Percentiles rank a stretch among this genome's conserved stretches.
phyloP scores from a whole-genome alignment of 2,797 vertebrate genomes.

The Basileuterus tristriatus region DNA sequence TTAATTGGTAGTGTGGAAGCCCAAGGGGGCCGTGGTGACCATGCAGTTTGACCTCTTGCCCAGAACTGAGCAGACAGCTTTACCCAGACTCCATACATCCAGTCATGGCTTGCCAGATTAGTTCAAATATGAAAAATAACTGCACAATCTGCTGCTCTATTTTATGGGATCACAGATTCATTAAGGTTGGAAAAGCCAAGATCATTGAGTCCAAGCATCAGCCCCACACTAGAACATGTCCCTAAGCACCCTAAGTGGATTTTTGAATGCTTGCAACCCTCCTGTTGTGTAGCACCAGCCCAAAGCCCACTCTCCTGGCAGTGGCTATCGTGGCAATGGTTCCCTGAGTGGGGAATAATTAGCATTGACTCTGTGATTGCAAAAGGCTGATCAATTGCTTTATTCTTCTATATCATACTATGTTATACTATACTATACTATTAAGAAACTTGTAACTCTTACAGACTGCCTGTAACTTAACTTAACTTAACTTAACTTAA shows the following conservation, averaged over 20 bases:
- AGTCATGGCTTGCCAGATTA: neutral
- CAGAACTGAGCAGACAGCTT: neutral
- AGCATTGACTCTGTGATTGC: neutral
- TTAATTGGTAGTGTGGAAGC: constrained; percentile 33
- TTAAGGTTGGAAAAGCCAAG: neutral
- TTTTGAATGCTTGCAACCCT: neutral
- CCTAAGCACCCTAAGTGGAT: neutral
- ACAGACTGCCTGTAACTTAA: neutral
- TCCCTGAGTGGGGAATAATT: neutral
- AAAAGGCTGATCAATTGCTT: neutral
- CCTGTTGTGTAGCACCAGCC: neutral
- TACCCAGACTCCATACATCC: neutral
- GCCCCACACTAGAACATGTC: neutral
- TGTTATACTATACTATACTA: neutral
- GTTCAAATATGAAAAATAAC: neutral
- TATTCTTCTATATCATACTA: neutral
- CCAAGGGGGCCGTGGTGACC: neutral
- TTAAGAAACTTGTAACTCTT: neutral
- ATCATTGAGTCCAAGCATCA: neutral
- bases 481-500: too few species aligned
- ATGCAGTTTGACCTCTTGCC: neutral
- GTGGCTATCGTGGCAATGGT: neutral
- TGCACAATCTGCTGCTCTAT: neutral
- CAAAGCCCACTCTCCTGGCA: neutral
- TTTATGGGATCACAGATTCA: neutral